Evolutionary conservation across 2,888 invertebrate species (phyloP), one percentile per base, ranked within the genome.

Genomic region (Microplitis manilae): DNA sequence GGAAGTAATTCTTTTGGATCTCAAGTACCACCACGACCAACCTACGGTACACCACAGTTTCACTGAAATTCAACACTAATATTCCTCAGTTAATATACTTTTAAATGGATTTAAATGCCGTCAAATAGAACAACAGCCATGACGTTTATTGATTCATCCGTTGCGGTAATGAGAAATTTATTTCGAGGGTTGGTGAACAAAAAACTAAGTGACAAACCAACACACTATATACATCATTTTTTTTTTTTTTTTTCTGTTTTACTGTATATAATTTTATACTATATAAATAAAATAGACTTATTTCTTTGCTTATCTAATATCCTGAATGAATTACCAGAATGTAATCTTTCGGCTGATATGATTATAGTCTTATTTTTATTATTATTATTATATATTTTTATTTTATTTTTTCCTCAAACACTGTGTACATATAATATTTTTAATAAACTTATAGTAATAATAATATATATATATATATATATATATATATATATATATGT

Each of bases 21-120:
- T 20, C 79, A 65, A 50, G 78, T 79, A 62, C 84, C 88, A 5
- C 84, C 88, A 5, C 84, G 86, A 73, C 79, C 88, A 2, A 85
- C 85, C 6, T 90, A 90, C 75, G 89, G 89, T n/a, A 87, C 89
- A 20, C 85, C 89, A 41, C 80, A 81, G 40, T 88, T 86, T 80
- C 86, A 84, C 77, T 87, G 30, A 81, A 81, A 60, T 6, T 73
- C 60, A 17, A 39, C 17, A 39, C 40, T 71, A 13, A 15, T 17
- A 8, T 30, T 7, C 5, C 2, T 13, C 15, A 39, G 60, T 62
- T 15, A n/a, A 70, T 70, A 70, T 70, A 6, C 59, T 20, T 50
- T 30, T 50, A n/a, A 61, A 61, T 38, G 50, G 50, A 50, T 13
- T 50, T 13, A 50, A 50, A 50, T 50, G 8, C 13, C 4, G 50